Conservation (phyloP, 2,113 vertebrate genomes). For the Hucho hucho region DNA sequence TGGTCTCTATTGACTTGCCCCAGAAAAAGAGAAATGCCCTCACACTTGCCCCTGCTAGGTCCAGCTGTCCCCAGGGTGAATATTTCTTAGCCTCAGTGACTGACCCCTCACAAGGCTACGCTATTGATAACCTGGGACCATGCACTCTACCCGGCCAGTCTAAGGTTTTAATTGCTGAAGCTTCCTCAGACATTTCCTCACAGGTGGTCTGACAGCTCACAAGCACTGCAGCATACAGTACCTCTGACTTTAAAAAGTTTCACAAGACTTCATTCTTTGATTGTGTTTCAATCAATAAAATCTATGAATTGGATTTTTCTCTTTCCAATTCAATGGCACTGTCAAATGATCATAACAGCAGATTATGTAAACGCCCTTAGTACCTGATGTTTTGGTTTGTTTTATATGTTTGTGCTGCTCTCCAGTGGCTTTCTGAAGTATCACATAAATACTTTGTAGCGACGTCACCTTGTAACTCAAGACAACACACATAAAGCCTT, state of each 20-base stretch:
- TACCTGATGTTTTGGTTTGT: background rate
- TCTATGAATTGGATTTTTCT: background rate
- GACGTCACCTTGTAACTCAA: no score
- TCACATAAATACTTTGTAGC: background rate
- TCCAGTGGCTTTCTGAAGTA: constrained; percentile 7
- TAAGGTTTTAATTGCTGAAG: constrained; percentile 21
- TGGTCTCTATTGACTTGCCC: constrained; percentile 29
- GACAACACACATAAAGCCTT: no score
- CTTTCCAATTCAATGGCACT: background rate
- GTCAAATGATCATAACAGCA: no score
- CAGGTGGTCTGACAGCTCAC: constrained; percentile 40
- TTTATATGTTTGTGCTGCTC: background rate
- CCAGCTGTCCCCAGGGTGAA: constrained; percentile 56
- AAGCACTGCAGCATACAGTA: constrained; percentile 1
- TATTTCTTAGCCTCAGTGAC: constrained; percentile 34
- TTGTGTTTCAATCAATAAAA: background rate
- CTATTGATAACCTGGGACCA: constrained; percentile 61
- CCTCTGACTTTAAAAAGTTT: background rate
- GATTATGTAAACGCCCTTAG: no score
- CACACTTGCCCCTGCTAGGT: constrained; percentile 9
- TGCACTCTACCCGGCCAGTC: constrained; percentile 32
- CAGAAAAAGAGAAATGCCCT: constrained; percentile 55
- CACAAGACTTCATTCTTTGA: background rate
- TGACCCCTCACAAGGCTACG: constrained; percentile 44
- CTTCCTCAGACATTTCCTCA: constrained; percentile 37